Conservation (phyloP, 2,888 invertebrate species). For the Lasioglossum leucozonium region DNA sequence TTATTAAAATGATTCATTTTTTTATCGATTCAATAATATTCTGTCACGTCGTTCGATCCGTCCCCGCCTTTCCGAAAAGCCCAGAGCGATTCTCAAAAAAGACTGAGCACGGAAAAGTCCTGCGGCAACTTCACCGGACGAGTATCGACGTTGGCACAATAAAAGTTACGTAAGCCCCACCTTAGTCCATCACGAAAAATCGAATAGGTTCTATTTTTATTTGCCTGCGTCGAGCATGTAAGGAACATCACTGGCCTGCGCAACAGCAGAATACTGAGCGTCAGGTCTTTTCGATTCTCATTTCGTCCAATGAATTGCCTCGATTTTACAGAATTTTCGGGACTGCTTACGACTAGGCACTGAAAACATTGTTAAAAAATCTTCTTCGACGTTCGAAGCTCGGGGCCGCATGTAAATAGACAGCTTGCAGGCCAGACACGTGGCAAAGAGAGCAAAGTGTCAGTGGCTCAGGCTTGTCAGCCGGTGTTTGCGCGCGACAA, state of each 20-base stretch:
- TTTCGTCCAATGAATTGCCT: too few species aligned
- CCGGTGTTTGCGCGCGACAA: constrained; percentile 35
- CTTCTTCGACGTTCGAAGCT: neutral
- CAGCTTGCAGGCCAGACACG: neutral
- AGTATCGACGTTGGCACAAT: constrained; percentile 30
- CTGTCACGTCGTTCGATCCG: too few species aligned
- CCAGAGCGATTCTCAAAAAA: neutral
- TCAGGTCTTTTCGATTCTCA: too few species aligned
- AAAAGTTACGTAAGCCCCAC: constrained; percentile 36
- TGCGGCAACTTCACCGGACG: neutral
- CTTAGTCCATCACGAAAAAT: constrained; percentile 19
- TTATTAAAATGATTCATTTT: too few species aligned
- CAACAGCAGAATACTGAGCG: too few species aligned
- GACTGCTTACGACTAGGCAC: too few species aligned
- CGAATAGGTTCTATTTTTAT: constrained; percentile 25
- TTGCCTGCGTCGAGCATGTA: neutral
- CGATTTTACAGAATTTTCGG: neutral
- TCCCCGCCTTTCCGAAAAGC: too few species aligned
- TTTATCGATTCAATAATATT: neutral
- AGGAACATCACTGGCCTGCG: neutral
- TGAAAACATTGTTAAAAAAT: neutral
- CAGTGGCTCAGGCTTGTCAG: constrained; percentile 6
- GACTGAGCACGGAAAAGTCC: neutral
- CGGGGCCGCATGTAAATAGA: neutral
- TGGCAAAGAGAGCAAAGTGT: neutral